A percentile compares a stretch with the other conserved stretches of the same genome.
These are phyloP conservation scores for Drosophila nigricruria DNA, from an alignment of 2,888 invertebrate species.

Conservation along the genomic window DNA sequence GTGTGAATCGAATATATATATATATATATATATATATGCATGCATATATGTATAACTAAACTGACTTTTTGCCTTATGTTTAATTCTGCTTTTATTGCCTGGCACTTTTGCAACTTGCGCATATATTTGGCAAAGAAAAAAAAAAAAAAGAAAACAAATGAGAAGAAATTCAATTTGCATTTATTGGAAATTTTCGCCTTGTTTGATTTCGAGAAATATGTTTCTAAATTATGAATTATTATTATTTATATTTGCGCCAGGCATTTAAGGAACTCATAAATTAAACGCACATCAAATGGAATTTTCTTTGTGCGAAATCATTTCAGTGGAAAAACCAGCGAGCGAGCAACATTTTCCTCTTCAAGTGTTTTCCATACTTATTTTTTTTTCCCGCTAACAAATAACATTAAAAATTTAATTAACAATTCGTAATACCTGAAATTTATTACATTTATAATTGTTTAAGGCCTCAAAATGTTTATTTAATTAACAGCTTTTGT, in stretches of 20 bases:
- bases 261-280: constrained; percentile 38
- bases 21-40: background rate
- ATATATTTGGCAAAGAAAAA: constrained; percentile 57
- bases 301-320: constrained; percentile 19
- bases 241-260: constrained; percentile 17
- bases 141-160: constrained; percentile 35
- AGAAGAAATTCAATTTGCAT: constrained; percentile 54
- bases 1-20: constrained; percentile 25
- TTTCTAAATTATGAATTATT: constrained; percentile 32
- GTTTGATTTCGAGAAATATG: constrained; percentile 20
- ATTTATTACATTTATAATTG: constrained; percentile 10
- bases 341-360: constrained; percentile 1
- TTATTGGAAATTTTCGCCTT: constrained; percentile 31
- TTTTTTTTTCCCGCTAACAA: background rate
- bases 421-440: background rate
- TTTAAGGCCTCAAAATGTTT: constrained; percentile 3
- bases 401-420: constrained; percentile 1
- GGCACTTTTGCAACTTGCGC: constrained; percentile 34
- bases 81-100: constrained; percentile 42
- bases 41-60: background rate
- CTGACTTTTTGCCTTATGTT: constrained; percentile 20
- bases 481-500: background rate
- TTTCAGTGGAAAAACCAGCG: constrained; percentile 2
- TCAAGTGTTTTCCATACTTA: background rate
- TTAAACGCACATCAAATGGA: constrained; percentile 31